phyloP scores from a whole-genome alignment of 2,113 vertebrate genomes.

The Columba livia region DNA sequence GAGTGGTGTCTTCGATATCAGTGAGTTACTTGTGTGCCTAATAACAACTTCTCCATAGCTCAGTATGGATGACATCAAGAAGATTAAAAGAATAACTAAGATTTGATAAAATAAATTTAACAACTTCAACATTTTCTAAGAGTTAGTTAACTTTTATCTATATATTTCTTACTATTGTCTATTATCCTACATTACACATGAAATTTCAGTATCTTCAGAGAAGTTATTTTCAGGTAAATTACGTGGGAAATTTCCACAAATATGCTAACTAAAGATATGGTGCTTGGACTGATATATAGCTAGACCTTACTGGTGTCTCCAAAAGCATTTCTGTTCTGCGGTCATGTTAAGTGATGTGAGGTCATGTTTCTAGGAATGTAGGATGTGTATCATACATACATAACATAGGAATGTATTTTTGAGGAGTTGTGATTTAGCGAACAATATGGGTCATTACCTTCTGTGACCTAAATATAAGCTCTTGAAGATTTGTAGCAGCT shows the following conservation, averaged over 20 bases:
- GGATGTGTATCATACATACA: background rate
- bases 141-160: background rate
- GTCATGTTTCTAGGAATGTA: background rate
- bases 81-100: background rate
- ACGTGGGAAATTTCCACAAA: background rate
- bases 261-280: background rate
- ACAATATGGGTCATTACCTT: background rate
- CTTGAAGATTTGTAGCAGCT: background rate
- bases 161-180: background rate
- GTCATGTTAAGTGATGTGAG: background rate
- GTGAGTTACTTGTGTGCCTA: background rate
- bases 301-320: background rate
- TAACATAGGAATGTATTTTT: background rate
- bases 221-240: background rate
- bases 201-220: background rate
- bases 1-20: background rate
- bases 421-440: background rate
- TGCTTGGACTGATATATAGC: background rate
- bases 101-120: background rate
- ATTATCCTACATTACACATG: background rate
- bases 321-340: background rate
- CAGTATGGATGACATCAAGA: background rate
- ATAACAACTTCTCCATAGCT: background rate
- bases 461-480: background rate
- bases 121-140: background rate